Percentiles rank a stretch among this genome's conserved stretches.
Evolutionary conservation across 2,888 invertebrate species (phyloP).

Genomic region (Emesis russula): DNA sequence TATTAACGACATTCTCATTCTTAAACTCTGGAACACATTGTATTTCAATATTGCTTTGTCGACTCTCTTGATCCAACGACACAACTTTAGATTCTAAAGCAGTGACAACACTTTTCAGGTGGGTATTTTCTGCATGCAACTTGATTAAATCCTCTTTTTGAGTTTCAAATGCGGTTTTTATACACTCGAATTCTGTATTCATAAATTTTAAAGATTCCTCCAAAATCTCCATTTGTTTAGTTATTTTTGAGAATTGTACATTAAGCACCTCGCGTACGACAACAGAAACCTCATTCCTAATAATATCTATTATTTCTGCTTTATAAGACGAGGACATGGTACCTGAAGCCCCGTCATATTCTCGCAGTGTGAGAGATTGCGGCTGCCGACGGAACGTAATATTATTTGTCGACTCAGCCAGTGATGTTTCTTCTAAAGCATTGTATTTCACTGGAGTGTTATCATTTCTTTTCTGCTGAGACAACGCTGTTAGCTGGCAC

Average conservation of each 20-base stretch:
- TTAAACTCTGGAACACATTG: slow-evolving; percentile 37
- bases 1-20: slow-evolving; percentile 26
- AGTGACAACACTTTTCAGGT: background rate
- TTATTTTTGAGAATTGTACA: too few species aligned
- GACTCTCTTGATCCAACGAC: background rate
- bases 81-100: background rate
- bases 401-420: background rate
- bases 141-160: background rate
- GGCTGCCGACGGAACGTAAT: background rate
- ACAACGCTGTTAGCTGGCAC: background rate
- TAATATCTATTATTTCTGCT: background rate
- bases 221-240: background rate
- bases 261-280: background rate
- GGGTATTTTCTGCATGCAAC: background rate
- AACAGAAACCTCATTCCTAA: background rate
- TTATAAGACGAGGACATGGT: background rate
- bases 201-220: background rate
- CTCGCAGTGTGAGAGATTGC: background rate
- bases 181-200: background rate
- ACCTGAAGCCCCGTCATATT: background rate
- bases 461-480: background rate
- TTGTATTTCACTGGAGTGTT: background rate
- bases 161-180: background rate
- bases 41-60: slow-evolving; percentile 34
- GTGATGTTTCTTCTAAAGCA: background rate